Evolutionary conservation across 2,113 vertebrate species (phyloP).

Genomic region (Colistium nudipinnis): DNA sequence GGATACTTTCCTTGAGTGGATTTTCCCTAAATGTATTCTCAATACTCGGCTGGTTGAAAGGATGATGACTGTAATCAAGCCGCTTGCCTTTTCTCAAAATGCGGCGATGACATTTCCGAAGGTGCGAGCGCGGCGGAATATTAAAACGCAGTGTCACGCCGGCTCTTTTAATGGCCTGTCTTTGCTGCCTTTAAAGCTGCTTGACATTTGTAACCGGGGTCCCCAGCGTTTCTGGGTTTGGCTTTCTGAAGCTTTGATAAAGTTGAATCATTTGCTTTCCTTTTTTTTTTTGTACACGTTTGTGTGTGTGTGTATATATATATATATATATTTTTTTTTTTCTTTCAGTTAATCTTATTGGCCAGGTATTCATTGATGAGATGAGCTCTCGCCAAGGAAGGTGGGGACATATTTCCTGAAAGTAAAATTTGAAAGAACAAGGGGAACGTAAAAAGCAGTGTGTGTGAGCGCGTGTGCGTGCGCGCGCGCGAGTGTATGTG

Average conservation of each 20-base stretch:
- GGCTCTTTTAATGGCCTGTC: conserved; percentile 70
- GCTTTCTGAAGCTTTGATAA: conserved; percentile 49
- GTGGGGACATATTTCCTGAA: no score
- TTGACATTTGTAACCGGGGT: conserved; percentile 66
- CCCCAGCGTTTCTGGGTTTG: conserved; percentile 35
- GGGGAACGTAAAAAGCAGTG: not conserved
- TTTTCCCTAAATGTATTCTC: conserved; percentile 35
- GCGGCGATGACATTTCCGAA: conserved; percentile 70
- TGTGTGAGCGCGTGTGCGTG: not conserved
- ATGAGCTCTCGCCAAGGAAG: conserved; percentile 23
- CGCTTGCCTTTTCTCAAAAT: conserved; percentile 54
- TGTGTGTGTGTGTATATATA: not conserved
- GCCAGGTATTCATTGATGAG: not conserved
- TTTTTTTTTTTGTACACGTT: conserved; percentile 27
- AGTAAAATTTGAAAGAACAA: not conserved
- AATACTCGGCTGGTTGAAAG: conserved; percentile 44
- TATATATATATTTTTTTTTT: no score
- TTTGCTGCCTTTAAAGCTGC: conserved; percentile 68
- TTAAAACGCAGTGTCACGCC: conserved; percentile 67
- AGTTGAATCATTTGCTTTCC: conserved; percentile 42
- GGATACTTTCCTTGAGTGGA: conserved; percentile 18
- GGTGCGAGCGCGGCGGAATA: conserved; percentile 64
- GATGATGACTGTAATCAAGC: conserved; percentile 73
- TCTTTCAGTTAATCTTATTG: not conserved
- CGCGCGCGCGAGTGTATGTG: not conserved